These are phyloP conservation scores for Sebastes taczanowskii DNA, from an alignment of 2,797 vertebrate species.

Conservation along the genomic window DNA sequence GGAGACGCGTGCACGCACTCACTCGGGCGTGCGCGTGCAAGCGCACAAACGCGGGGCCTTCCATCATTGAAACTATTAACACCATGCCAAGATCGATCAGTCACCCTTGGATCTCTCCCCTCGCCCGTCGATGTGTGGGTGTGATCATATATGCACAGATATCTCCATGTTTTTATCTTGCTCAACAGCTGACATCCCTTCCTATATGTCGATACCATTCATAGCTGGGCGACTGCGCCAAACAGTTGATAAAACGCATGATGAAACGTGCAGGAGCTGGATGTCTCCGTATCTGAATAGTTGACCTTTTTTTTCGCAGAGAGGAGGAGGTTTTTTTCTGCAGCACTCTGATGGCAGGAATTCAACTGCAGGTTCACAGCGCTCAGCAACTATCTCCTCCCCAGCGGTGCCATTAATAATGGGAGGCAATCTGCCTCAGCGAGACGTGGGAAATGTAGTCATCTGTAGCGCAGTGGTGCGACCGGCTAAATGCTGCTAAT, in stretches of 20 bases:
- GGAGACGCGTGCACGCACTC: neutral
- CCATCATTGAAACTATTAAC: constrained; percentile 77
- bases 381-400: constrained; percentile 63
- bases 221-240: neutral
- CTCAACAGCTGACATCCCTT: constrained; percentile 24
- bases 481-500: constrained; percentile 78
- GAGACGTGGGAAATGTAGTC: constrained; percentile 78
- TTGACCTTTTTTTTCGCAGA: constrained; percentile 57
- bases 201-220: neutral
- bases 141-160: neutral
- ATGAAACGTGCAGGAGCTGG: neutral
- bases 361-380: constrained; percentile 65
- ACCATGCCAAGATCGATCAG: constrained; percentile 64
- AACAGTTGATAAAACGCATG: constrained; percentile 27
- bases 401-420: constrained; percentile 71
- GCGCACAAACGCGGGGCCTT: constrained; percentile 40
- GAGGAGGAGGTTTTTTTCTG: constrained; percentile 39
- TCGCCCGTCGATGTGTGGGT: constrained; percentile 6
- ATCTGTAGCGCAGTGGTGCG: constrained; percentile 74
- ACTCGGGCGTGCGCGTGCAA: neutral
- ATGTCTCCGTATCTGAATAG: constrained; percentile 5
- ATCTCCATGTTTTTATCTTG: neutral
- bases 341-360: constrained; percentile 60
- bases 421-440: constrained; percentile 65
- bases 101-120: constrained; percentile 37